A percentile compares a stretch with the other conserved stretches of the same genome.
Evolutionary conservation across 2,888 invertebrate species (phyloP).

Genomic region (Griposia aprilina): DNA sequence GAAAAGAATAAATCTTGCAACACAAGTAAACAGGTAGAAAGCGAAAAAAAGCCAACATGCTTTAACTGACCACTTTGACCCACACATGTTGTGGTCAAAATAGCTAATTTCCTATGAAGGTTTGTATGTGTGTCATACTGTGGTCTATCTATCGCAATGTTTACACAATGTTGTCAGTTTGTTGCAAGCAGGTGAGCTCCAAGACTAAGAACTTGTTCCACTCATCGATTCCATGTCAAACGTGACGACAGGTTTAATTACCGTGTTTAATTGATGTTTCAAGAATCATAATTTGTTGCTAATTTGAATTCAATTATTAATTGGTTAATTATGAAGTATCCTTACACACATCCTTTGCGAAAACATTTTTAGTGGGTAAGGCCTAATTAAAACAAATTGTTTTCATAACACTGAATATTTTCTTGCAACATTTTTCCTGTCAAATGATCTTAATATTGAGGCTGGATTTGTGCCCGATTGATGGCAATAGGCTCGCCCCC

Average conservation of each 20-base stretch:
- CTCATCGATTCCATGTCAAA: slow-evolving; percentile 41
- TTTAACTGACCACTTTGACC: slow-evolving; percentile 6
- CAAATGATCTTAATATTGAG: too few relatives aligned
- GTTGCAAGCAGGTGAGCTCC: slow-evolving; percentile 22
- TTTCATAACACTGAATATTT: not conserved
- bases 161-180: slow-evolving; percentile 36
- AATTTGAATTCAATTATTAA: slow-evolving; percentile 54
- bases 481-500: too few relatives aligned
- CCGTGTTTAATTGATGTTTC: slow-evolving; percentile 46
- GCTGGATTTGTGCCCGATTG: too few relatives aligned
- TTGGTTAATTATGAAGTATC: slow-evolving; percentile 12
- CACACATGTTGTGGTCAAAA: not conserved
- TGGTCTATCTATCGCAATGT: slow-evolving; percentile 29
- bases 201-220: slow-evolving; percentile 50
- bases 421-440: slow-evolving; percentile 13
- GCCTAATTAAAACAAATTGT: not conserved
- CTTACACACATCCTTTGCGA: slow-evolving; percentile 14
- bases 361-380: not conserved
- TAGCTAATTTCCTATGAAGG: not conserved
- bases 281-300: slow-evolving; percentile 24
- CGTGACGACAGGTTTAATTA: slow-evolving; percentile 49
- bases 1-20: not conserved
- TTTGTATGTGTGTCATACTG: not conserved
- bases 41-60: not conserved
- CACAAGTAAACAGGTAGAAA: not conserved